These are phyloP conservation scores for Stegodyphus mimosarum DNA, from an alignment of 1,140 invertebrate species.

Conservation along the genomic window DNA sequence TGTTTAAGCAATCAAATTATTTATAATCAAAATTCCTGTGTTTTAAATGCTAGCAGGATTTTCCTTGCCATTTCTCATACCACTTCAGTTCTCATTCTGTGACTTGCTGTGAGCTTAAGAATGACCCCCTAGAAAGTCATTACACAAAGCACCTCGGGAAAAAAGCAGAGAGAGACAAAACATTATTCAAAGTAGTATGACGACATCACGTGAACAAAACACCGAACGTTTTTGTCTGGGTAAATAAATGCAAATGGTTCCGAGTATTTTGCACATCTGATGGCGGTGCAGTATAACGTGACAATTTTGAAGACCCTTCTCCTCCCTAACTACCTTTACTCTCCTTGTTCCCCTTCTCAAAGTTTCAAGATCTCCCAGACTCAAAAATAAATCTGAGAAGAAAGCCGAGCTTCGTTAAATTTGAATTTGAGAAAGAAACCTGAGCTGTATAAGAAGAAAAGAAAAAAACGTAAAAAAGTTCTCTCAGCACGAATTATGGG, in stretches of 20 bases:
- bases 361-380: neutral
- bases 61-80: neutral
- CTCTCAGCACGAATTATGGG: too few relatives aligned
- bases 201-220: slow-evolving; percentile 49
- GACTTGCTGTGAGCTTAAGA: neutral
- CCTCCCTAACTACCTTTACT: neutral
- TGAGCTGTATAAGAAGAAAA: too few relatives aligned
- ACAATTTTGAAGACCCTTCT: slow-evolving; percentile 25
- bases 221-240: slow-evolving; percentile 20
- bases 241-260: slow-evolving; percentile 59
- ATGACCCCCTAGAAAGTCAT: slow-evolving; percentile 44
- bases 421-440: too few relatives aligned
- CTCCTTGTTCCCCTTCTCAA: neutral
- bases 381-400: slow-evolving; percentile 23
- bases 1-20: too few relatives aligned
- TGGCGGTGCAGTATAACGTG: slow-evolving; percentile 42
- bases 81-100: slow-evolving; percentile 1
- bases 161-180: neutral
- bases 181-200: slow-evolving; percentile 61
- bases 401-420: neutral
- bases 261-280: slow-evolving; percentile 50
- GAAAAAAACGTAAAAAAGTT: too few relatives aligned
- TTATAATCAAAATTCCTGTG: too few relatives aligned
- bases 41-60: too few relatives aligned
- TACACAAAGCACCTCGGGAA: slow-evolving; percentile 9